phyloP scores from a whole-genome alignment of 2,113 vertebrate genomes.

The Notarius quadriscutis region DNA sequence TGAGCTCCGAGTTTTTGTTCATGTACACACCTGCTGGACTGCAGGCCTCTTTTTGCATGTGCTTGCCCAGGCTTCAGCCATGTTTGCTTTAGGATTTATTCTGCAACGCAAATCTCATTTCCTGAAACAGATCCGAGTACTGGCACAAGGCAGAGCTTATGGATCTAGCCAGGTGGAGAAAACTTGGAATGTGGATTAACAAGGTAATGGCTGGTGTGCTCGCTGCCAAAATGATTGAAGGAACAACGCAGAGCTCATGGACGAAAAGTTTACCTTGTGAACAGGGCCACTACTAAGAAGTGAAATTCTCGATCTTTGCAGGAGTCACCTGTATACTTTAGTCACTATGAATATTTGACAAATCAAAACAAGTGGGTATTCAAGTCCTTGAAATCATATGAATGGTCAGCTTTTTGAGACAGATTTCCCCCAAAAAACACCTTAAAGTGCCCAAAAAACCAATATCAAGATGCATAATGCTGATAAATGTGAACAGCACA shows the following conservation, averaged over 20 bases:
- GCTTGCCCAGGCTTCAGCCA: slow-evolving; percentile 24
- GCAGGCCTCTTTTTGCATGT: not conserved
- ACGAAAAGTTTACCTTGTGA: not conserved
- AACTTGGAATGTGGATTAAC: slow-evolving; percentile 4
- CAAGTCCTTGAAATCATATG: not conserved
- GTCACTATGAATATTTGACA: not conserved
- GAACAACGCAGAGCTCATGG: not conserved
- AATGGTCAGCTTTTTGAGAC: not conserved
- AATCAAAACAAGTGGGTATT: not conserved
- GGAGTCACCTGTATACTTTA: not conserved
- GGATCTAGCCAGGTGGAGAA: not conserved
- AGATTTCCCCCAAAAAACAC: not conserved
- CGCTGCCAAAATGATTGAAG: not conserved
- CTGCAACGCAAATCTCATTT: slow-evolving; percentile 32
- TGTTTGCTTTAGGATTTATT: slow-evolving; percentile 43
- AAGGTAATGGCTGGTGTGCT: not conserved
- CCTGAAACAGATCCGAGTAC: slow-evolving; percentile 38
- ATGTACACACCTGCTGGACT: slow-evolving; percentile 47
- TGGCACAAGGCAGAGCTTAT: slow-evolving; percentile 27
- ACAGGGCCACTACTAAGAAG: not conserved
- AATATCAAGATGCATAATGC: not conserved
- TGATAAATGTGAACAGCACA: not conserved
- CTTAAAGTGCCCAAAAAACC: not conserved
- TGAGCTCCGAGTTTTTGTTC: not conserved
- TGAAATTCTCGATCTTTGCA: not conserved